Evolutionary conservation across 2,113 vertebrate genomes (phyloP).

Genomic region (Epinephelus cyanopodus): DNA sequence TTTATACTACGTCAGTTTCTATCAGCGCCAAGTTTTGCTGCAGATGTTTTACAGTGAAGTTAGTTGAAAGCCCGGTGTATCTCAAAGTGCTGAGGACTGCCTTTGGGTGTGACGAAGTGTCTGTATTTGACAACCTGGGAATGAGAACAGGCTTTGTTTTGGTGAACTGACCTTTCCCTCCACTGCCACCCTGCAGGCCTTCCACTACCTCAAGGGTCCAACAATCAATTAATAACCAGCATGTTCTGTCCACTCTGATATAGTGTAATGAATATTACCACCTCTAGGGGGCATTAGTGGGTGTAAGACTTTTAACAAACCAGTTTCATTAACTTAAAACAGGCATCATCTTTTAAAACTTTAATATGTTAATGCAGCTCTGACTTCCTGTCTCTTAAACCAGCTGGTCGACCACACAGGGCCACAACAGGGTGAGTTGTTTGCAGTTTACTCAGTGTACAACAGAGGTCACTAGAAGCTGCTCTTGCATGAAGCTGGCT

Average conservation of each 20-base stretch:
- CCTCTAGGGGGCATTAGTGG: conserved; percentile 29
- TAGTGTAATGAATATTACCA: neutral
- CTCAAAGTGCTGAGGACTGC: no score
- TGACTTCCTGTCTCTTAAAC: neutral
- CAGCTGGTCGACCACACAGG: neutral
- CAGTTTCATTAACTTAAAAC: neutral
- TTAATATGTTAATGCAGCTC: conserved; percentile 15
- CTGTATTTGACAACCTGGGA: no score
- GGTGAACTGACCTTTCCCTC: neutral
- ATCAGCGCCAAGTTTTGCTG: no score
- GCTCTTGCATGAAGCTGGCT: conserved; percentile 47
- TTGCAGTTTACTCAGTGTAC: conserved; percentile 54
- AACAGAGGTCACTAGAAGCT: conserved; percentile 76
- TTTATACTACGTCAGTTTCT: no score
- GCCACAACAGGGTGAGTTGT: neutral
- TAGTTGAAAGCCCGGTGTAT: no score
- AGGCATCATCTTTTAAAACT: neutral
- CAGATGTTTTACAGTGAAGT: no score
- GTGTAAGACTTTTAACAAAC: conserved; percentile 13
- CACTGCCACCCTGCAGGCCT: neutral
- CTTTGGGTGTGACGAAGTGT: no score
- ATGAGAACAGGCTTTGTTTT: neutral
- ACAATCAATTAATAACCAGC: neutral
- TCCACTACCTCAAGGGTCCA: neutral
- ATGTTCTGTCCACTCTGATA: neutral